Evolutionary conservation across 2,113 vertebrate genomes (phyloP), one percentile per base, ranked within the genome.

Genomic region (Paradoxurus hermaphroditus): DNA sequence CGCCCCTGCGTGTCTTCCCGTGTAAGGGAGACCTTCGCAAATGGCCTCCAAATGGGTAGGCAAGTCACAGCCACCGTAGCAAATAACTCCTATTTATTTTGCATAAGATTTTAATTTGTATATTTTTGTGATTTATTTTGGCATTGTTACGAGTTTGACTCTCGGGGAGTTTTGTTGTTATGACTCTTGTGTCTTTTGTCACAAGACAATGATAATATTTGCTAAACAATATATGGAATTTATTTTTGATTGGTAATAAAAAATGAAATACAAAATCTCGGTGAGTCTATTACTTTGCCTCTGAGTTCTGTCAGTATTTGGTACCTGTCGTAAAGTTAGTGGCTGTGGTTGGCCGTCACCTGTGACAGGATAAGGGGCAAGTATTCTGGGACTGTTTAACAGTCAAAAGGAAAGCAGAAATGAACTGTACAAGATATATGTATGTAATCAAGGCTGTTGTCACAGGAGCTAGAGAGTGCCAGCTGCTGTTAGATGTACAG

Each of bases 161-260:
- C 98, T 98, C 78, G 97, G 98, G 97, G 97, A 98, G 98, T 98
- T 98, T 97, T 95, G 97, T 98, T 98, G 97, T 98, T 98, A 97
- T 82, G 96, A 97, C 97, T 98, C 97, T 98, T 98, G 96, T 98
- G 97, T 98, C 98, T 98, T 98, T 97, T 98, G 98, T 98, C 98
- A 98, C 97, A 98, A 96, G 97, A 96, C 97, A 97, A 92, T 97
- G 97, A 97, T 97, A 97, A 97, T 98, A 98, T 98, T 98, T 98
- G 97, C 96, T 98, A 98, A 98, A 97, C 75, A 88, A 98, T 97
- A 98, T 97, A 97, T 96, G 98, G 98, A 98, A 97, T 98, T 98
- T 98, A 98, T 98, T 98, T 98, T 98, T 98, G 98, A 98, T 98
- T 98, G 97, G 98, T 98, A 98, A 98, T 98, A 98, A 98, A 98